Base-by-base conservation (phyloP, 1,140 invertebrate species). In the Ephestia elutella region DNA sequence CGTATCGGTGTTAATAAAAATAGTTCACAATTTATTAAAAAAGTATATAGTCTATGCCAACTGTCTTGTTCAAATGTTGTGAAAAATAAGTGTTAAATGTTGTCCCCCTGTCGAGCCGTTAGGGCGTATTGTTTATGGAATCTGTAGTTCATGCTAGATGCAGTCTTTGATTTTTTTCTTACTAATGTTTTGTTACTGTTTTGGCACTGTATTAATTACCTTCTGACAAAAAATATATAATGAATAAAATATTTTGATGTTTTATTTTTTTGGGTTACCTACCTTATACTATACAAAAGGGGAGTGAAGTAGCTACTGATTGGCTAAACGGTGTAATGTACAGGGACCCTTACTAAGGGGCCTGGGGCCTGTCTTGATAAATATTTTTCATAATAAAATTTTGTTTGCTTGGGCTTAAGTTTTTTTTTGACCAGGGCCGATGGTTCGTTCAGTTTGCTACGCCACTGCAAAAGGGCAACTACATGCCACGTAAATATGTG, bases 121-220 rank as follows among this genome's bases (percentile, higher is more conserved):
- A 80, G 82, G 70, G 71, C 80, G 79, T 83, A 83, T 83, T 71
- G 74, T 81, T 78, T 82, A 73, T 74, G 71, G n/a, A n/a, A 68
- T 73, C 65, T 72, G 81, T 87, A 87, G 80, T 82, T 75, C 60
- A 78, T 80, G 84, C 84, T 87, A 87, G 84, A 81, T 84, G 80
- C 84, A 82, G 77, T 75, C 71, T 72, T 78, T 32, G 62, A 74
- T 81, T 82, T 84, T 38, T 71, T 81, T 77, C 75, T 78, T 83
- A 85, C 82, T 85, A 87, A 85, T 84, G 71, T 82, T 87, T 87
- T 87, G 84, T 87, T 87, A 85, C 75, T 86, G 81, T 84, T 86
- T 86, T 84, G 84, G 84, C 84, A 87, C 82, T 80, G 79, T 85
- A 84, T 85, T 87, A 87, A 87, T 87, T 85, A 86, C 79, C 83